A percentile compares a stretch with the other conserved stretches of the same genome.
These are phyloP conservation scores for Lamproptera curius DNA, from an alignment of 2,888 invertebrate species.

Conservation along the genomic window DNA sequence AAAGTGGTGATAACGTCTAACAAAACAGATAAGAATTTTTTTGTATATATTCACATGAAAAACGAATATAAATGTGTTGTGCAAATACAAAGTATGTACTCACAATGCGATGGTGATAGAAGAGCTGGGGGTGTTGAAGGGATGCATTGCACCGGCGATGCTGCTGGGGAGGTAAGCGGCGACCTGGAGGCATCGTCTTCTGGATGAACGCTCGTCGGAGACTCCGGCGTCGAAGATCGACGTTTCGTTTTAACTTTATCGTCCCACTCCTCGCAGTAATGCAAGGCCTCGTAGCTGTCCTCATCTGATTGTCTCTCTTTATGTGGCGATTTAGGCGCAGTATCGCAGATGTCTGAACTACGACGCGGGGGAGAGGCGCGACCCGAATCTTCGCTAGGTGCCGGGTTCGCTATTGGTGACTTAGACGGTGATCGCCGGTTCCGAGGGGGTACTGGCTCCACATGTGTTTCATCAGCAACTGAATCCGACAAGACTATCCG, in stretches of 20 bases:
- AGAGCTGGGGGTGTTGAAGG: slow-evolving; percentile 45
- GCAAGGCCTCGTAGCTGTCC: slow-evolving; percentile 53
- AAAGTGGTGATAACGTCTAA: slow-evolving; percentile 44
- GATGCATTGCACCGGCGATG: slow-evolving; percentile 57
- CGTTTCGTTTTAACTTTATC: slow-evolving; percentile 48
- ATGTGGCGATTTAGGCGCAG: slow-evolving; percentile 40
- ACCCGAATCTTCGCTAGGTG: slow-evolving; percentile 33
- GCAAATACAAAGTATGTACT: slow-evolving; percentile 27
- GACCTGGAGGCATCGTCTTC: slow-evolving; percentile 46
- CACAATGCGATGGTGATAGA: slow-evolving; percentile 55
- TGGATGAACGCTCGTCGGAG: slow-evolving; percentile 43
- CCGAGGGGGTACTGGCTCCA: slow-evolving; percentile 23
- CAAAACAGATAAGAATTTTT: slow-evolving; percentile 42
- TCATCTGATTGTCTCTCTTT: slow-evolving; percentile 39
- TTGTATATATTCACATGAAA: slow-evolving; percentile 4
- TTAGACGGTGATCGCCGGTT: slow-evolving; percentile 31
- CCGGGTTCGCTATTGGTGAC: slow-evolving; percentile 39
- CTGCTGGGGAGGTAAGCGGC: slow-evolving; percentile 56
- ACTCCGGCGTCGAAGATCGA: slow-evolving; percentile 64
- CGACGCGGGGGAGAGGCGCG: slow-evolving; percentile 3
- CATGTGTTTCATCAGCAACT: slow-evolving; percentile 31
- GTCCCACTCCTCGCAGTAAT: slow-evolving; percentile 57
- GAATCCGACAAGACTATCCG: slow-evolving; percentile 31
- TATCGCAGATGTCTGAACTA: slow-evolving; percentile 42
- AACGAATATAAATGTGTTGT: neutral